These are phyloP conservation scores for Augiades crinisus DNA, from an alignment of 2,888 invertebrate species.

Conservation along the genomic window DNA sequence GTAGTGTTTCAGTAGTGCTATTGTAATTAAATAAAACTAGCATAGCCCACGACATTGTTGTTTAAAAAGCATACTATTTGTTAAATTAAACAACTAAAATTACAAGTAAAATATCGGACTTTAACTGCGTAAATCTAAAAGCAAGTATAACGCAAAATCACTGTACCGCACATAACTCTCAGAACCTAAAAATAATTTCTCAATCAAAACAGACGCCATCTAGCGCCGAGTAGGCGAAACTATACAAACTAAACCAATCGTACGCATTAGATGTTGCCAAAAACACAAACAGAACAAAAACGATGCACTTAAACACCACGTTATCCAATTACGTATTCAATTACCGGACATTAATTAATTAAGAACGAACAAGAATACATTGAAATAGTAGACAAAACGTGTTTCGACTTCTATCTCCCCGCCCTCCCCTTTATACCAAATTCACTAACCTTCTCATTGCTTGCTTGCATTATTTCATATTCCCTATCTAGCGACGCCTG, in stretches of 20 bases:
- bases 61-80: too few species aligned
- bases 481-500: constrained; percentile 56
- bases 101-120: constrained; percentile 74
- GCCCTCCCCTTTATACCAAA: constrained; percentile 55
- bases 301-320: constrained; percentile 48
- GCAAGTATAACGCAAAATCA: constrained; percentile 68
- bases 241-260: constrained; percentile 29
- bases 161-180: constrained; percentile 67
- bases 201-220: constrained; percentile 47
- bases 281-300: constrained; percentile 33
- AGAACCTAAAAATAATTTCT: constrained; percentile 51
- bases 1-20: too few species aligned
- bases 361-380: constrained; percentile 63
- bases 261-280: constrained; percentile 40
- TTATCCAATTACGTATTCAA: constrained; percentile 58
- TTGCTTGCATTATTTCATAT: constrained; percentile 56
- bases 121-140: constrained; percentile 70
- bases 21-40: too few species aligned
- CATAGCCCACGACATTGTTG: too few species aligned
- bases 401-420: constrained; percentile 46
- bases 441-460: constrained; percentile 79
- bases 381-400: constrained; percentile 53
- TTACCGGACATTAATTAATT: constrained; percentile 57
- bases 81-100: constrained; percentile 73
- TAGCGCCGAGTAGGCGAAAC: constrained; percentile 44